A percentile compares a stretch with the other conserved stretches of the same genome.
Evolutionary conservation across 2,797 vertebrate genomes (phyloP).

Genomic region (Pygocentrus nattereri): DNA sequence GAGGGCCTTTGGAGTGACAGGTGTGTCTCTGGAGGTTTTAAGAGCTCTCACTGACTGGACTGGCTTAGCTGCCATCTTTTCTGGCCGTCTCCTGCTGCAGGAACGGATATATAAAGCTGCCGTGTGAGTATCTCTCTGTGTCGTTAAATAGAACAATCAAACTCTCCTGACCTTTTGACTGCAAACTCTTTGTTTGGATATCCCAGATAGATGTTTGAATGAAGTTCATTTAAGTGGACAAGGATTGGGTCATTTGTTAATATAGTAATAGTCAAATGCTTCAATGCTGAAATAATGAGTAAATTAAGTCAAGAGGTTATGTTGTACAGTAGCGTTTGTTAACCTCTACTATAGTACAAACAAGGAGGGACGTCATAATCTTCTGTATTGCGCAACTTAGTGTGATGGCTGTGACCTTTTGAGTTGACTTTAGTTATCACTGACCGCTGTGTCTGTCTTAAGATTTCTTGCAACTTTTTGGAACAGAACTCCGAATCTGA

Average conservation of each 20-base stretch:
- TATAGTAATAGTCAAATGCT: not conserved
- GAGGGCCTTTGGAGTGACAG: constrained; percentile 58
- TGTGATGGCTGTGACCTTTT: constrained; percentile 1
- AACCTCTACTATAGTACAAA: not conserved
- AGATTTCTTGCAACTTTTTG: constrained; percentile 16
- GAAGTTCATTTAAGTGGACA: not conserved
- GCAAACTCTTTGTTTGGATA: not conserved
- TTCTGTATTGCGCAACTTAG: constrained; percentile 4
- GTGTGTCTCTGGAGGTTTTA: constrained; percentile 54
- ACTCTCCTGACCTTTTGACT: not conserved
- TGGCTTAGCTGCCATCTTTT: constrained; percentile 45
- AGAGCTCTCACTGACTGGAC: constrained; percentile 56
- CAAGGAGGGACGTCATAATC: not conserved
- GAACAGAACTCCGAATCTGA: not conserved
- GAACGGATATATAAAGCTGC: constrained; percentile 64
- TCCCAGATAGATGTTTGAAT: not conserved
- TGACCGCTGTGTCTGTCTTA: constrained; percentile 48
- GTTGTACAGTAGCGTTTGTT: not conserved
- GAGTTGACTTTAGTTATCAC: constrained; percentile 24
- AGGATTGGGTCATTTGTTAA: not conserved
- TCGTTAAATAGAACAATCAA: not conserved
- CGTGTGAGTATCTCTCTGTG: constrained; percentile 63
- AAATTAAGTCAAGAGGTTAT: not conserved
- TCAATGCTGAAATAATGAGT: not conserved
- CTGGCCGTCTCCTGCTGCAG: constrained; percentile 69